Evolutionary conservation across 2,113 vertebrate genomes (phyloP), one percentile per base, ranked within the genome.

Genomic region (Cryptotis parvus): DNA sequence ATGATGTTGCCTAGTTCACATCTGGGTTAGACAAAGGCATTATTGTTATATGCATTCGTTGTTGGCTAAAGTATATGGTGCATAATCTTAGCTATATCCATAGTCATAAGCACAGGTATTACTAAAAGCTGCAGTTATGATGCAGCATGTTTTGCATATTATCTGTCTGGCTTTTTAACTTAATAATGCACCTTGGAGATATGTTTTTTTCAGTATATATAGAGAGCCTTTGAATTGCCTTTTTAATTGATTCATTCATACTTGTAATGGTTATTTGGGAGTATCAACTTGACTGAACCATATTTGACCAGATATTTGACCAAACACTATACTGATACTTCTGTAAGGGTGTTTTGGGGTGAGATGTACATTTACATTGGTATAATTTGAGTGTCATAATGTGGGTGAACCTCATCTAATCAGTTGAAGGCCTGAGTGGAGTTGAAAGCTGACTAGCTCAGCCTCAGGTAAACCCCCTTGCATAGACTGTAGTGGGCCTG

Each of bases 321-420:
- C 31, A 61, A 63, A 29, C 11, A 52, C 61, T 77, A 90, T 81
- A 81, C 76, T 90, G 41, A 87, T 72, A 15, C 72, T 66, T 79
- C 86, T 52, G 29, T 52, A 61, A 73, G 27, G 37, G 22, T 73
- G n/a, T 52, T 85, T 77, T 66, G 52, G 37, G 41, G 66, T 87
- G 37, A 45, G 37, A 84, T 68, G 45, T 85, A 39, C 31, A 90
- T 73, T 77, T 87, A 72, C 90, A 63, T 58, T 26, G 15, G 55
- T 87, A 9, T 43, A 61, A 24, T 92, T 65, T 61, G 31, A 81
- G 11, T 84, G 73, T 41, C 1, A 69, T 63, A 80, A 33, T 68
- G 5, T 33, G 31, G 33, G 33, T 29, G 55, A 39, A 16, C 31
- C 55, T 74, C 16, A 4, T 79, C 45, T 49, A 49, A 49, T 49